These are phyloP conservation scores for Ciconia maguari DNA, from an alignment of 2,113 vertebrate species.

Conservation along the genomic window DNA sequence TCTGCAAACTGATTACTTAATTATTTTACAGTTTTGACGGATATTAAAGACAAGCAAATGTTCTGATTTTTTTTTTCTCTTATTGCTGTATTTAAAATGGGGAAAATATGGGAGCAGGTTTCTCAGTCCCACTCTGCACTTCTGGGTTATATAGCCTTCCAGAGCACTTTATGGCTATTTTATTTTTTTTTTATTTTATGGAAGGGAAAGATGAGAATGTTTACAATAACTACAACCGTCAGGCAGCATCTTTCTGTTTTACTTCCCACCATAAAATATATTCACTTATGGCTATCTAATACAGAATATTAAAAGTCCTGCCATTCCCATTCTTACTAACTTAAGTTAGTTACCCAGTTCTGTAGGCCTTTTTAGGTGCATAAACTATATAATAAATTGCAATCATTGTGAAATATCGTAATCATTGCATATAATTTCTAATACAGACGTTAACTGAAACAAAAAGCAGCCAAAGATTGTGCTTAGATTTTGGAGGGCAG, in stretches of 20 bases:
- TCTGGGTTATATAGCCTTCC: constrained; percentile 28
- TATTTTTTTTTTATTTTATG: constrained; percentile 5
- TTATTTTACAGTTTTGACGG: constrained; percentile 20
- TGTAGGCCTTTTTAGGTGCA: not conserved
- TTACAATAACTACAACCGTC: not conserved
- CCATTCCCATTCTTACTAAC: not conserved
- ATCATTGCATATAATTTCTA: not conserved
- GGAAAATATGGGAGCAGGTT: constrained; percentile 21
- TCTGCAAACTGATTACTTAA: not conserved
- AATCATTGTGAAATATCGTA: not conserved
- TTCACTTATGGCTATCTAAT: not conserved
- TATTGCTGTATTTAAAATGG: not conserved
- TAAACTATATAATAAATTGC: not conserved
- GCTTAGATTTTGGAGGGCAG: not conserved
- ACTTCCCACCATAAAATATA: not conserved
- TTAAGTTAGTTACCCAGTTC: not conserved
- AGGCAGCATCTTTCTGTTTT: not conserved
- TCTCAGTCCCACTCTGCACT: constrained; percentile 42
- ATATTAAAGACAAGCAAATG: not conserved
- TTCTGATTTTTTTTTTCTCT: not conserved
- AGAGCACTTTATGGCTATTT: constrained; percentile 55
- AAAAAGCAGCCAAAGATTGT: not conserved
- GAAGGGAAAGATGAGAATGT: constrained; percentile 22
- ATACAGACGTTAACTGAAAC: not conserved
- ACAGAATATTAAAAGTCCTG: not conserved